Percentiles rank a stretch among this genome's conserved stretches.
Evolutionary conservation across 2,113 vertebrate species (phyloP).

Genomic region (Leiothrix lutea): DNA sequence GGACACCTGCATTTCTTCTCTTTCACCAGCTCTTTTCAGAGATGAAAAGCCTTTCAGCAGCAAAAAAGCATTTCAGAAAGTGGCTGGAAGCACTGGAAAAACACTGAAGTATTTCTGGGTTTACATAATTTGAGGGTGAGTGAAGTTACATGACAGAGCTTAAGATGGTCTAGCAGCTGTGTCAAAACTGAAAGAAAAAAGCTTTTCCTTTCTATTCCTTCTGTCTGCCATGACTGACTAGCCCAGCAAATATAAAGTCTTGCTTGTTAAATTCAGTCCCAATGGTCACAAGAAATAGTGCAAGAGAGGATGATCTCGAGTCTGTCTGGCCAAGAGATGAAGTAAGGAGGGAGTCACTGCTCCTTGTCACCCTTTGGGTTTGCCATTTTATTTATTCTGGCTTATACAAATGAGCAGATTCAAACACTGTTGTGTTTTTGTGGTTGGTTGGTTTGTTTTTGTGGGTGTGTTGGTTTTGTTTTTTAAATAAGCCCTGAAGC

Average conservation of each 20-base stretch:
- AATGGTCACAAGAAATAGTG: background rate
- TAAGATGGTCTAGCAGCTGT: background rate
- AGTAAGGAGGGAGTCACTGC: background rate
- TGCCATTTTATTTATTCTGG: background rate
- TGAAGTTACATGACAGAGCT: background rate
- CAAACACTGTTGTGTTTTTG: background rate
- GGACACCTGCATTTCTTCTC: background rate
- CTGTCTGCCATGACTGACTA: background rate
- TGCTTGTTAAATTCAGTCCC: background rate
- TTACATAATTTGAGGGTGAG: background rate
- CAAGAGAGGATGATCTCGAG: background rate
- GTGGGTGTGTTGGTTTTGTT: background rate
- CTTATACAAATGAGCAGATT: background rate
- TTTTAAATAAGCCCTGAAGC: background rate
- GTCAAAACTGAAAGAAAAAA: background rate
- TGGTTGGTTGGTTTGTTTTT: background rate
- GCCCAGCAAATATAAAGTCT: background rate
- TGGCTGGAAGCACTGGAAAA: background rate
- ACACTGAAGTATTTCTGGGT: background rate
- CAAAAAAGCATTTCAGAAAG: background rate
- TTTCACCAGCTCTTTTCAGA: background rate
- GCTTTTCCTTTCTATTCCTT: background rate
- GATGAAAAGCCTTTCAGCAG: background rate
- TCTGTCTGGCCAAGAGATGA: background rate
- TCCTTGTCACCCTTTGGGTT: background rate